phyloP scores from a whole-genome alignment of 2,888 invertebrate genomes.

The Platypus cylindrus region DNA sequence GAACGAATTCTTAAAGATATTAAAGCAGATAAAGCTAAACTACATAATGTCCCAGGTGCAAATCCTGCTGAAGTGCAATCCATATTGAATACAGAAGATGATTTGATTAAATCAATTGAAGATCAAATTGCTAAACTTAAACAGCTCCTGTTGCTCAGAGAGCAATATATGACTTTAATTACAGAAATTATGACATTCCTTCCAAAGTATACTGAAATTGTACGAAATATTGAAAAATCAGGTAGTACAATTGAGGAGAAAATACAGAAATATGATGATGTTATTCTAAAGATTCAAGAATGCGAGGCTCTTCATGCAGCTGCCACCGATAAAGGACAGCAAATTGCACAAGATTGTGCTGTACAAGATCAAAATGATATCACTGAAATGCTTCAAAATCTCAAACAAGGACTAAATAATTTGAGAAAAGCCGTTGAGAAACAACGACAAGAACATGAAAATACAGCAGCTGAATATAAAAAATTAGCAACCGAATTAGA shows the following conservation, averaged over 20 bases:
- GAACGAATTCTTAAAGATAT: constrained; percentile 66
- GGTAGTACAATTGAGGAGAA: constrained; percentile 74
- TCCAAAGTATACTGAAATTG: constrained; percentile 72
- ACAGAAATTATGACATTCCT: constrained; percentile 83
- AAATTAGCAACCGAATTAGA: constrained; percentile 75
- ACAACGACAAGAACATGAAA: constrained; percentile 76
- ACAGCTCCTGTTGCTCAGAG: constrained; percentile 65
- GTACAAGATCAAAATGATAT: constrained; percentile 77
- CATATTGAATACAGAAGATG: constrained; percentile 70
- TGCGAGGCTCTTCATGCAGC: constrained; percentile 78
- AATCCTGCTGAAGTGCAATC: constrained; percentile 68
- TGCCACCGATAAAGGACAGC: constrained; percentile 84
- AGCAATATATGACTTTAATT: constrained; percentile 77
- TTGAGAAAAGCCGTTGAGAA: constrained; percentile 72
- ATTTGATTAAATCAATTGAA: constrained; percentile 72
- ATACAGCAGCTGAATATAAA: constrained; percentile 76
- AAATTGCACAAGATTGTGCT: constrained; percentile 82
- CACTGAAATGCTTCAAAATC: constrained; percentile 72
- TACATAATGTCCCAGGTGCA: constrained; percentile 63
- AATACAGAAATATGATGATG: constrained; percentile 75
- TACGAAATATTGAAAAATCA: constrained; percentile 73
- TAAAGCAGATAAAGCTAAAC: constrained; percentile 63
- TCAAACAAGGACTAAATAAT: constrained; percentile 72
- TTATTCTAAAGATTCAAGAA: constrained; percentile 76
- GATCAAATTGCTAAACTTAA: constrained; percentile 72